Evolutionary conservation across 2,888 invertebrate species (phyloP).

Genomic region (Aleiodes testaceus): DNA sequence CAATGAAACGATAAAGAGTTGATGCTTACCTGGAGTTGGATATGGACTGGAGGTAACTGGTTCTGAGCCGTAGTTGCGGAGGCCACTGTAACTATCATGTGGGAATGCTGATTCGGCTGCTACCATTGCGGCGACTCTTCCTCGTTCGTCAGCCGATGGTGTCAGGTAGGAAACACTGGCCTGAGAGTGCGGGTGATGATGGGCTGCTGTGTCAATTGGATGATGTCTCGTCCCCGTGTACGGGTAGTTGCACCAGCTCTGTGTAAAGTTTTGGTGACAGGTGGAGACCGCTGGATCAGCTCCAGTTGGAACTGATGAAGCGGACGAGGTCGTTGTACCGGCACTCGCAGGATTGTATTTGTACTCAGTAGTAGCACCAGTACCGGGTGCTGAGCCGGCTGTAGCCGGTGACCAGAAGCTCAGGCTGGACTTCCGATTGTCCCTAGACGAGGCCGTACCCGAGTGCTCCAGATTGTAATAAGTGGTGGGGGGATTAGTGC

Average conservation of each 20-base stretch:
- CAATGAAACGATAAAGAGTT: slow-evolving; percentile 49
- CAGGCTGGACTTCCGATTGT: slow-evolving; percentile 76
- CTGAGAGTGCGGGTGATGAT: slow-evolving; percentile 76
- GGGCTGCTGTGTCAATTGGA: slow-evolving; percentile 73
- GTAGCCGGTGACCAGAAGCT: slow-evolving; percentile 82
- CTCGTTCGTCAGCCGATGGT: slow-evolving; percentile 80
- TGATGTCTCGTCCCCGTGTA: slow-evolving; percentile 78
- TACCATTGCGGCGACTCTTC: slow-evolving; percentile 77
- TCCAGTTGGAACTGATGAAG: slow-evolving; percentile 71
- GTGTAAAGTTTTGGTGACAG: slow-evolving; percentile 82
- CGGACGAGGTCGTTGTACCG: slow-evolving; percentile 74
- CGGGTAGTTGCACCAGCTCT: slow-evolving; percentile 83
- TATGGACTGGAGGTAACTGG: slow-evolving; percentile 84
- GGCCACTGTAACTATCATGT: slow-evolving; percentile 82
- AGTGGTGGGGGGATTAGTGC: slow-evolving; percentile 77
- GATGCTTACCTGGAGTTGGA: slow-evolving; percentile 84
- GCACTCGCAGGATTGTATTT: slow-evolving; percentile 76
- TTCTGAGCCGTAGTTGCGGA: slow-evolving; percentile 84
- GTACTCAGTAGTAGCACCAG: slow-evolving; percentile 75
- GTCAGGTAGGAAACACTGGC: slow-evolving; percentile 79
- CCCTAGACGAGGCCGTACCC: slow-evolving; percentile 75
- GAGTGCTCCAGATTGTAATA: slow-evolving; percentile 82
- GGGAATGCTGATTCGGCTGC: slow-evolving; percentile 79
- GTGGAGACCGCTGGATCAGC: slow-evolving; percentile 76
- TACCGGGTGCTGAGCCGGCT: slow-evolving; percentile 71